Base-by-base conservation (phyloP, 2,888 invertebrate species). In the Siphonodentalium dalli region DNA sequence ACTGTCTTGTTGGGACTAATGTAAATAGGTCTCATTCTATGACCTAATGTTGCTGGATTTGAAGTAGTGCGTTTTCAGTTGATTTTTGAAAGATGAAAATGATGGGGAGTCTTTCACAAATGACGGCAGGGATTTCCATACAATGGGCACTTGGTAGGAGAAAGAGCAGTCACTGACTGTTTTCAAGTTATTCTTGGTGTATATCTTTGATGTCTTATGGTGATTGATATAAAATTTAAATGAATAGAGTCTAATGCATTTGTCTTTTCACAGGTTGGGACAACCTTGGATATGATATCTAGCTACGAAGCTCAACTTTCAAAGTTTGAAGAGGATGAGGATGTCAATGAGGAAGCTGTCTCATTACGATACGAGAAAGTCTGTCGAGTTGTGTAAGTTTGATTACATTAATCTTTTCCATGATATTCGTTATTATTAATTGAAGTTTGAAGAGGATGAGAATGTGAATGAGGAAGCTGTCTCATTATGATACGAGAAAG, bases 291-390 rank as follows among this genome's bases (percentile, higher is more conserved):
- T 49, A 78, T 79, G 77, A 72, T 75, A 21, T 57, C 67, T 1
- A 58, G 64, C 24, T 78, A 78, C 65, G 73, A 73, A 42, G 64
- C 61, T 24, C 71, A 72, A 7, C 55, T 79, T 28, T 56, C 66
- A 8, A 62, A 65, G 38, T 73, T 75, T 61, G 79, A 78, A 52
- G 71, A 74, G 39, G 69, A 71, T 26, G 71, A 70, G 28, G 55
- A 65, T 8, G 62, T 66, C 5, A 75, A 77, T 60, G 76, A 78
- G 44, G 72, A 76, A 42, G 70, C 72, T 33, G 69, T 78, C 15
- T 75, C 77, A 8, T 62, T 73, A 26, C 56, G 75, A 58, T 75
- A 77, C 54, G 75, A 79, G 49, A 77, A 74, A 69, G 74, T 79
- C 27, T 77, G 77, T 41, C 55, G 77, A 44, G 75, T 79, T 40